Evolutionary conservation across 2,888 invertebrate species (phyloP), one percentile per base, ranked within the genome.

Genomic region (Craniophora ligustri): DNA sequence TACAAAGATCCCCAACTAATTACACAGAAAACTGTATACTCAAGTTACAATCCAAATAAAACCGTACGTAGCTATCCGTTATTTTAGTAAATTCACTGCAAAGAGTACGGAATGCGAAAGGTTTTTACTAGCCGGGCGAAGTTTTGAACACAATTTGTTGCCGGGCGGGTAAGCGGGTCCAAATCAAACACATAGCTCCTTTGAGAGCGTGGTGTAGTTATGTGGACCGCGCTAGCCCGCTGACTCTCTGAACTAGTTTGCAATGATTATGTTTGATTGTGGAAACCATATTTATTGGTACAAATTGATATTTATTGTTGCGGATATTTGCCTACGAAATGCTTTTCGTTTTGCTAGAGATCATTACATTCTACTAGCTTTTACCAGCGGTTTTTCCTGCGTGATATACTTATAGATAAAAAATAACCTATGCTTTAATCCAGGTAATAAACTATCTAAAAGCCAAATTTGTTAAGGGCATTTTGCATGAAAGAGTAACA

Each of bases 121-220:
- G 79, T 79, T 82, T 80, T 79, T 78, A 73, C 73, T 71, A 48
- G 58, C 49, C 44, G 56, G 76, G 40, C 66, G 59, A 81, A 84
- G 81, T 86, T 83, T 53, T 55, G 63, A 84, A 83, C 79, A 78
- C 78, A 85, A 85, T 84, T 85, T 82, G 82, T 75, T 64, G 63
- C 70, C 71, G 71, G 75, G 72, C 61, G 72, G 69, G 76, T 67
- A 67, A 78, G 76, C 81, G 80, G 78, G 80, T 61, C 72, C 79
- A 84, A 86, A 85, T 86, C 87, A 87, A 87, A 87, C 85, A 85
- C 78, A 81, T 76, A 76, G 76, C 80, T 84, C 82, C 82, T 84
- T 82, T 83, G 82, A 83, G 82, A 80, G 67, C 70, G 61, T 60
- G 69, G 75, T 66, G 67, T 76, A 63, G 64, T 64, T 67, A 68